Evolutionary conservation across 2,888 invertebrate species (phyloP).

Genomic region (Sepiola atlantica): DNA sequence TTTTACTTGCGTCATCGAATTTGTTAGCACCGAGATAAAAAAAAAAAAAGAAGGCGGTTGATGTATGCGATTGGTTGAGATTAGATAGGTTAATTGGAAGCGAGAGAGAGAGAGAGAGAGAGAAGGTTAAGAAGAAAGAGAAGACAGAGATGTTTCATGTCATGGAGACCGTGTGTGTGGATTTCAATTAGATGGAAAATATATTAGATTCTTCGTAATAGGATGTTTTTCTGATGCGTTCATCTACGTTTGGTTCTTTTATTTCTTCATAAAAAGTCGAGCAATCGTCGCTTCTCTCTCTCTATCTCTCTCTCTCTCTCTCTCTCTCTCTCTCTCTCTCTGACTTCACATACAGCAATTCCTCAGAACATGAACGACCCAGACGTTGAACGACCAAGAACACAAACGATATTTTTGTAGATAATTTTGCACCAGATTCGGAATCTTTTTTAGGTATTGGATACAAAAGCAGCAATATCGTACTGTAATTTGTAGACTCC

Average conservation of each 20-base stretch:
- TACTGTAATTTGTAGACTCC: too few species aligned
- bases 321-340: too few species aligned
- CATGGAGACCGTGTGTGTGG: neutral
- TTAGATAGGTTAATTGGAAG: neutral
- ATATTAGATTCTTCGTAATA: neutral
- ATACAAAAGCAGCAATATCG: too few species aligned
- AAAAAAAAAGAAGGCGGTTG: neutral
- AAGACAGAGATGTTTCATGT: neutral
- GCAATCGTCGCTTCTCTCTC: too few species aligned
- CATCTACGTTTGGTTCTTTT: neutral
- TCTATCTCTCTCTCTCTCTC: too few species aligned
- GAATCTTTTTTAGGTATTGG: too few species aligned
- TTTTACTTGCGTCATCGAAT: neutral
- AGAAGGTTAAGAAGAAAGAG: too few species aligned
- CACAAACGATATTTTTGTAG: too few species aligned
- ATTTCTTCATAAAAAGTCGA: neutral
- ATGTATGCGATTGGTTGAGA: neutral
- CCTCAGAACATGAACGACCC: too few species aligned
- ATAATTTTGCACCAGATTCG: too few species aligned
- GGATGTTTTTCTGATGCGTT: neutral
- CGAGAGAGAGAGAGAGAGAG: neutral
- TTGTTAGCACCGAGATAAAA: neutral
- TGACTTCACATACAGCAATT: too few species aligned
- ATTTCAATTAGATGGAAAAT: neutral
- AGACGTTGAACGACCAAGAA: too few species aligned